phyloP scores from a whole-genome alignment of 2,113 vertebrate genomes.

The Varanus komodoensis region DNA sequence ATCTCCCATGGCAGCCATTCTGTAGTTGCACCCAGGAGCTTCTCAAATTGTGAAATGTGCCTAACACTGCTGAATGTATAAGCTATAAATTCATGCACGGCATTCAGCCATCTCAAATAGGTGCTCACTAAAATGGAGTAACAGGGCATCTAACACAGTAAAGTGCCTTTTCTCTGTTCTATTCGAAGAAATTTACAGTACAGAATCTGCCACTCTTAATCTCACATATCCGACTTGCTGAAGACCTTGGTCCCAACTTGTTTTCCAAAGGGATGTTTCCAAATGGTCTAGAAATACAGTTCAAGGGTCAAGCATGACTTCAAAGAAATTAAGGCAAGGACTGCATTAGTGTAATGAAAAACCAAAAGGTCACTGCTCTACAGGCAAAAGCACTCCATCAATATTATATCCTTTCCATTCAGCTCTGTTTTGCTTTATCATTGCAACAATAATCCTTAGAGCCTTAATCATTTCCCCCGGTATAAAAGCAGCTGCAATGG shows the following conservation, averaged over 20 bases:
- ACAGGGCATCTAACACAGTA: no score
- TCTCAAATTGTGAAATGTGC: no score
- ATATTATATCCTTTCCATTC: not conserved
- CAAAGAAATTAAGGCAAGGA: not conserved
- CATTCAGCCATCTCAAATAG: no score
- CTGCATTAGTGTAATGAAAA: slow-evolving; percentile 8
- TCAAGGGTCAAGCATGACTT: not conserved
- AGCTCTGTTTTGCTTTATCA: not conserved
- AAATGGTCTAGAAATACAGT: not conserved
- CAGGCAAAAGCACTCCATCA: not conserved
- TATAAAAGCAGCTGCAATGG: not conserved
- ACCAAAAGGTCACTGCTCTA: not conserved
- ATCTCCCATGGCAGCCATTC: no score
- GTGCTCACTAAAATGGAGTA: no score
- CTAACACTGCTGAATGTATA: no score
- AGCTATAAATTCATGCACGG: no score
- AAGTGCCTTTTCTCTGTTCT: no score
- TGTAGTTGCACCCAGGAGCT: no score
- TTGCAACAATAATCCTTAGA: not conserved
- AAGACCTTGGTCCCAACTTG: not conserved
- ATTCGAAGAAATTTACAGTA: no score
- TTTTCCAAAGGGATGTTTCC: not conserved
- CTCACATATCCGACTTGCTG: no score
- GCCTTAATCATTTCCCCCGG: not conserved
- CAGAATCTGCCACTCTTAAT: no score